Conservation (phyloP, 2,797 vertebrate species). For the Knipowitschia caucasica region DNA sequence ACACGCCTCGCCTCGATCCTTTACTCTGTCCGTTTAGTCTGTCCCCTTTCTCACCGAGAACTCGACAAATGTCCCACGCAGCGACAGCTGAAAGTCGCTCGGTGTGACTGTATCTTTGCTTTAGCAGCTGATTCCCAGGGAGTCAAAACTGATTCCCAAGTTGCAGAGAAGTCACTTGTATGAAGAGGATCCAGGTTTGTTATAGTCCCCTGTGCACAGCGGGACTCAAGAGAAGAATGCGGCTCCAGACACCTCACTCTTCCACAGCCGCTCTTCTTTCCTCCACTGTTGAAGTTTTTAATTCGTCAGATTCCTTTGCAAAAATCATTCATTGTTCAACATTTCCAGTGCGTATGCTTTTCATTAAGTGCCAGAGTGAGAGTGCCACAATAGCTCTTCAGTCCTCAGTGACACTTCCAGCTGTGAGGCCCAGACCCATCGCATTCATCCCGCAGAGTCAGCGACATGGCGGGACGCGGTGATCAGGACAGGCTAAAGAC, state of each 20-base stretch:
- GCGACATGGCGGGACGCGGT: constrained; percentile 46
- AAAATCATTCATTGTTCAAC: constrained; percentile 64
- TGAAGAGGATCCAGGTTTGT: background rate
- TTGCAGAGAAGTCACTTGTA: background rate
- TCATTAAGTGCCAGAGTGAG: constrained; percentile 73
- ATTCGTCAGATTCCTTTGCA: constrained; percentile 66
- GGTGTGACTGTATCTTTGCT: constrained; percentile 25
- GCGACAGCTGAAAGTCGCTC: constrained; percentile 59
- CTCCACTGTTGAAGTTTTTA: constrained; percentile 47
- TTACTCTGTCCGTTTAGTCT: constrained; percentile 28
- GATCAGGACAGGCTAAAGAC: constrained; percentile 58
- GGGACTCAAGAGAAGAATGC: constrained; percentile 40
- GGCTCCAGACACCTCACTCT: constrained; percentile 25
- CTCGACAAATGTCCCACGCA: constrained; percentile 55
- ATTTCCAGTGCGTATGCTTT: constrained; percentile 88
- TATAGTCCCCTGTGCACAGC: constrained; percentile 22
- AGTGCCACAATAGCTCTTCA: constrained; percentile 52
- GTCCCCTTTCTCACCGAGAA: constrained; percentile 22
- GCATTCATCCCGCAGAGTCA: constrained; percentile 59
- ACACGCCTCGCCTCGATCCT: constrained; percentile 33
- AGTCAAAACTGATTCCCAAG: constrained; percentile 15
- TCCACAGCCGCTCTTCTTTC: constrained; percentile 22
- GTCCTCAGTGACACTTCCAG: constrained; percentile 74
- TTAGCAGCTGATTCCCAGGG: constrained; percentile 36
- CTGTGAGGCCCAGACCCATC: constrained; percentile 64